Evolutionary conservation across 2,888 invertebrate species (phyloP).

Genomic region (Agrochola circellaris): DNA sequence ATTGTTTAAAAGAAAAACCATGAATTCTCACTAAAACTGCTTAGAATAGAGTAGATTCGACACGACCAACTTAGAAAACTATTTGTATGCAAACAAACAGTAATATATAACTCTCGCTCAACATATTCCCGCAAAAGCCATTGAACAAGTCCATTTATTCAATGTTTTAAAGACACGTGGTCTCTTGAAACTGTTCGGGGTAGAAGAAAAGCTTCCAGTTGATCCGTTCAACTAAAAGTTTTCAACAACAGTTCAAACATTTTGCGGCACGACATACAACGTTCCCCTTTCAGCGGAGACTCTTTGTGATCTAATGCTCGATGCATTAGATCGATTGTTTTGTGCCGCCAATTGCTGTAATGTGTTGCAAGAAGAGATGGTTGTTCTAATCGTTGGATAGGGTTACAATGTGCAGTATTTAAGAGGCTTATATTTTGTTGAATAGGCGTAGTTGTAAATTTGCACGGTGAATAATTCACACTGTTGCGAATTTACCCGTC

Average conservation of each 20-base stretch:
- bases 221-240: constrained; percentile 87
- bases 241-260: constrained; percentile 90
- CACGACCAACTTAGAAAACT: constrained; percentile 37
- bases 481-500: background rate
- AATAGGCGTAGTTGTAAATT: background rate
- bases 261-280: constrained; percentile 86
- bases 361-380: constrained; percentile 39
- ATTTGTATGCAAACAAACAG: constrained; percentile 60
- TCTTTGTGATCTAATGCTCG: constrained; percentile 74
- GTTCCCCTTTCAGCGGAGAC: constrained; percentile 84
- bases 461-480: background rate
- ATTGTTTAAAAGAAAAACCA: constrained; percentile 6
- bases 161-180: constrained; percentile 82
- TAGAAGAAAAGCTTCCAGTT: constrained; percentile 82
- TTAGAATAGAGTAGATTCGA: constrained; percentile 35
- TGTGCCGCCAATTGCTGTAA: constrained; percentile 64
- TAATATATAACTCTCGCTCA: constrained; percentile 68
- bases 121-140: constrained; percentile 71
- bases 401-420: constrained; percentile 36
- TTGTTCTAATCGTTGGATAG: constrained; percentile 35
- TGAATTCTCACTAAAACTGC: constrained; percentile 5
- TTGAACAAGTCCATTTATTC: constrained; percentile 80
- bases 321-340: constrained; percentile 79
- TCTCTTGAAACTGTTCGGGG: constrained; percentile 74
- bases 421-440: background rate